Conservation (phyloP, 2,888 invertebrate species). For the Eristalis pertinax region DNA sequence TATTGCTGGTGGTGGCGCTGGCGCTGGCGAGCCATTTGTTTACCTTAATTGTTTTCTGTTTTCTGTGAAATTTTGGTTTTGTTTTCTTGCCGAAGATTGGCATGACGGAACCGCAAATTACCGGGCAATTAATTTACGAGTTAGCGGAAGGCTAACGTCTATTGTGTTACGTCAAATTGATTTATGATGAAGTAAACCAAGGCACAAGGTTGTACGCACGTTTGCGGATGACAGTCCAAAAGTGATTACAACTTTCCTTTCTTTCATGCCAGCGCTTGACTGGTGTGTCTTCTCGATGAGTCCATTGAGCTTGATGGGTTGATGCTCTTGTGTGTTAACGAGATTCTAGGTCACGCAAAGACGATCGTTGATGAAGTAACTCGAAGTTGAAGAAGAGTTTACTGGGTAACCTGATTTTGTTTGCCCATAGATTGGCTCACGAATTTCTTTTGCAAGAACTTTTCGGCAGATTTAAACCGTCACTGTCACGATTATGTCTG, state of each 20-base stretch:
- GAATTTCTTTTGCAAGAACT: no score
- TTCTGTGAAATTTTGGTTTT: slow-evolving; percentile 2
- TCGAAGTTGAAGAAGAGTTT: no score
- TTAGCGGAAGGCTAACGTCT: slow-evolving; percentile 35
- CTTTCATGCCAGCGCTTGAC: not conserved
- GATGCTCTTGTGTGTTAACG: no score
- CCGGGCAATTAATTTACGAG: slow-evolving; percentile 38
- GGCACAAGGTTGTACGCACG: not conserved
- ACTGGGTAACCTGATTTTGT: no score
- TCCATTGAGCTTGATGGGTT: not conserved
- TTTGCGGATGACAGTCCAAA: not conserved
- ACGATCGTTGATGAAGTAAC: no score
- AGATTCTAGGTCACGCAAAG: no score
- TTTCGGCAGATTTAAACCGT: no score
- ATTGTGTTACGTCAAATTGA: slow-evolving; percentile 45
- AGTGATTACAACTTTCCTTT: not conserved
- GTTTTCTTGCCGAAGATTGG: not conserved
- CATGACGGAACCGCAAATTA: slow-evolving; percentile 26
- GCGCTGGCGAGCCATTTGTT: not conserved
- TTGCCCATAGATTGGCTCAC: no score
- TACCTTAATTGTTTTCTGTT: slow-evolving; percentile 18
- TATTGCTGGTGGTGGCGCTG: slow-evolving; percentile 13
- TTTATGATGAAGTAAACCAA: not conserved
- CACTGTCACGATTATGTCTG: no score
- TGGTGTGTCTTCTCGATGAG: not conserved